Base-by-base conservation (phyloP, 2,113 vertebrate species). In the Ictalurus furcatus region DNA sequence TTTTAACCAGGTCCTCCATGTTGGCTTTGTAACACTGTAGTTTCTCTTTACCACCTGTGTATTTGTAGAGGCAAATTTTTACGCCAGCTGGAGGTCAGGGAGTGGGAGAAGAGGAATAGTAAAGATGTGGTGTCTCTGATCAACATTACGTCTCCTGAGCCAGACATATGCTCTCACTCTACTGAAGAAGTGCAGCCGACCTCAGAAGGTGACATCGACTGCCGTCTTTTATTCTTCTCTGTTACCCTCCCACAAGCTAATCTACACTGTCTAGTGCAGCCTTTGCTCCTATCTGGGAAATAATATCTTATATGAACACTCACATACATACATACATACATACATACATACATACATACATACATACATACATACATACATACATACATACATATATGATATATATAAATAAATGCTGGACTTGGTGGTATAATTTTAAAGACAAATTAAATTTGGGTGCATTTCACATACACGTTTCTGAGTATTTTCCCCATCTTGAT, bases 61-160 rank as follows among this genome's bases (percentile, higher is more conserved):
- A 44, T 78, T 87, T 89, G 0, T 93, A 99, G 98, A 98, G 96
- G 95, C 92, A 89, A 94, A 25, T 99, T 99, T 94, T 94, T 99
- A 93, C 96, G 97, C 89, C 97, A 93, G 91, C 94, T 99, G 89
- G 98, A 95, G 0, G 97, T 95, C 5, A 94, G 97, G 0, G 94
- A 96, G 54, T 91, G 91, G 91, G 97, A 98, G 92, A 96, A 96
- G 79, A 90, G 96, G 96, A 93, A 76, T 54, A 74, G 40, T 25
- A 79, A 97, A 95, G 93, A 30, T 19, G n/a, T 28, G 11, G 14
- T 93, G 0, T 91, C 80, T 63, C 9, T 85, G 56, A 78, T 25
- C 13, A 80, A 76, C 74, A 56, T 34, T 7, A n/a, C 28, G 19
- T 58, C 89, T 74, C 30, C 87, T 61, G 79, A 88, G 13, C 21